Evolutionary conservation across 2,888 invertebrate species (phyloP).

Genomic region (Blastobasis adustella): DNA sequence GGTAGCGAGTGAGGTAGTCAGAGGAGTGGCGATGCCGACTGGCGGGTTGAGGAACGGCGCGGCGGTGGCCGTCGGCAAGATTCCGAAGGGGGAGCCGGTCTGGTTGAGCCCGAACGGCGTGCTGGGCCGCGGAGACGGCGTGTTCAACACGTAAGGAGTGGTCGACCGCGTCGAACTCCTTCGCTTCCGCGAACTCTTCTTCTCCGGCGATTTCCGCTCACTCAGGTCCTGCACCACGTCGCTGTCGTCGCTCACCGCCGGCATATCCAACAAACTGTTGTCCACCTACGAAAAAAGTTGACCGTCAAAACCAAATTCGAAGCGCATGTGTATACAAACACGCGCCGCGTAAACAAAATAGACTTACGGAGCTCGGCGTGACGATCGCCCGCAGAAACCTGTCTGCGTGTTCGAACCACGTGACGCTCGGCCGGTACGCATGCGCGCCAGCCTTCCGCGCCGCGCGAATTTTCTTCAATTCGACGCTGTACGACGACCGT

Average conservation of each 20-base stretch:
- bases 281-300: slow-evolving; percentile 52
- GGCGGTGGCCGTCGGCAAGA: slow-evolving; percentile 53
- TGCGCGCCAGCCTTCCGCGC: slow-evolving; percentile 71
- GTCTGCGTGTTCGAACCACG: slow-evolving; percentile 74
- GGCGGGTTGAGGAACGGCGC: slow-evolving; percentile 63
- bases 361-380: slow-evolving; percentile 70
- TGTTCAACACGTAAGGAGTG: slow-evolving; percentile 64
- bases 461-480: slow-evolving; percentile 72
- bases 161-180: slow-evolving; percentile 64
- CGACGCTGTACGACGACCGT: slow-evolving; percentile 70
- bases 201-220: slow-evolving; percentile 65
- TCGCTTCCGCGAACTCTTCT: slow-evolving; percentile 63
- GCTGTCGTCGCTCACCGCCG: slow-evolving; percentile 65
- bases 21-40: slow-evolving; percentile 64
- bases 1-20: slow-evolving; percentile 61
- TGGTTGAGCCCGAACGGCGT: slow-evolving; percentile 64
- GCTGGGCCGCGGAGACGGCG: slow-evolving; percentile 61
- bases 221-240: slow-evolving; percentile 65
- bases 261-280: slow-evolving; percentile 62
- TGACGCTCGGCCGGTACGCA: slow-evolving; percentile 72
- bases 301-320: slow-evolving; percentile 16
- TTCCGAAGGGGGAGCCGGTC: slow-evolving; percentile 46
- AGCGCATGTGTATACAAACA: slow-evolving; percentile 36
- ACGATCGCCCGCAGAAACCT: slow-evolving; percentile 72
- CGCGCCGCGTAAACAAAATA: slow-evolving; percentile 31